Base-by-base conservation (phyloP, 2,888 invertebrate species). In the Junonia oenone region DNA sequence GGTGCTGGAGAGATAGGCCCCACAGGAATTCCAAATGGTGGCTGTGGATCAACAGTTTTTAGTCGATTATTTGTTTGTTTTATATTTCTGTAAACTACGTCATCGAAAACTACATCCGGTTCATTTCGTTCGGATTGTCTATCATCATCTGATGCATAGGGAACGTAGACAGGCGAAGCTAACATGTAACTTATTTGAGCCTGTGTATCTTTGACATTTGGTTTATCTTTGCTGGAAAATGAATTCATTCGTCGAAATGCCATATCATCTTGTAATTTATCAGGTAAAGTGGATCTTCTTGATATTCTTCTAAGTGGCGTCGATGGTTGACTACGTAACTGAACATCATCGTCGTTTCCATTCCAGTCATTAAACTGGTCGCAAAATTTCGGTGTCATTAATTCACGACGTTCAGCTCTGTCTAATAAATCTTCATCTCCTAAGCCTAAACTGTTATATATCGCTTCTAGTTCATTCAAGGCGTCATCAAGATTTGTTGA, bases 21-120 rank as follows among this genome's bases (percentile, higher is more conserved):
- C 33, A 97, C 78, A 0, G 97, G 97, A 71, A 98, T 97, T 15
- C 97, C 97, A 76, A 98, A 98, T 0, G 95, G 97, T 33, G 96
- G 97, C 73, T 97, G 97, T 13, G 95, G 95, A 51, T 97, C 97
- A 2, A 93, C 73, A 5, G 94, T 92, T 76, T 93, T 94, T 38
- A 93, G 81, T 45, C 92, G 92, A 72, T 93, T 94, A 68, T 96
- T 97, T 8, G 94, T 94, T 74, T 95, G 93, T 70, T 94, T 94
- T 58, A 96, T 93, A 72, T 93, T 96, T 65, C 97, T 92, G 74
- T 94, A 96, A 29, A 95, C 94, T 8, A 97, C 95, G 79, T 97
- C 97, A 73, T 97, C 97, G 54, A 93, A 90, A 8, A 95, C 93
- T 13, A 96, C 90, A 80, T 97, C 96, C 1, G 97, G 97, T 73